phyloP scores from a whole-genome alignment of 2,113 vertebrate species.

The Progne subis region DNA sequence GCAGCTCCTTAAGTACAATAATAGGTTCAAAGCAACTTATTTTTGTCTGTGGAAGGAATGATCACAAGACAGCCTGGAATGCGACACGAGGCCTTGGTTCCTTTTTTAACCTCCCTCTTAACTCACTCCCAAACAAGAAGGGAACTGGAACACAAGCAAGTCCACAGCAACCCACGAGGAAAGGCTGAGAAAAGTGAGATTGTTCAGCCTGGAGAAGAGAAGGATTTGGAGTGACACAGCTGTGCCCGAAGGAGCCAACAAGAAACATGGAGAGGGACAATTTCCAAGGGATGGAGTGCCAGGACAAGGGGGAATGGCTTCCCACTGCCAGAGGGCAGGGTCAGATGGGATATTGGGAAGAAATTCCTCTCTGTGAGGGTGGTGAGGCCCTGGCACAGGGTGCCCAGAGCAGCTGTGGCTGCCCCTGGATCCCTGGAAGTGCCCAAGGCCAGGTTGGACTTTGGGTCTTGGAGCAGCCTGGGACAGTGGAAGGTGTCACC shows the following conservation, averaged over 20 bases:
- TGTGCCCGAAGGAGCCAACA: background rate
- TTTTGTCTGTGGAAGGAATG: conserved; percentile 48
- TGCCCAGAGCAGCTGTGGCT: background rate
- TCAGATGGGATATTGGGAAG: background rate
- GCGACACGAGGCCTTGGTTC: conserved; percentile 5
- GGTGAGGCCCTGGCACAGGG: background rate
- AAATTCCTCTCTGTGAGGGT: accelerated
- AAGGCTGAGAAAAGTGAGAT: background rate
- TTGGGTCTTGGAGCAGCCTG: accelerated
- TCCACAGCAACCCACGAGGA: background rate
- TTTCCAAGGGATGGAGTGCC: background rate
- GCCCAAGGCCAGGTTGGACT: accelerated
- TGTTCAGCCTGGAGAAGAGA: background rate
- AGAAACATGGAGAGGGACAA: background rate
- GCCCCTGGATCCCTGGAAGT: background rate
- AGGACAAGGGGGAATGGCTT: background rate
- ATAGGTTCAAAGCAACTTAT: conserved; percentile 55
- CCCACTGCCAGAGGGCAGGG: background rate
- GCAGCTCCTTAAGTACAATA: background rate
- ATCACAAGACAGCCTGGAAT: conserved; percentile 54
- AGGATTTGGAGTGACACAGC: background rate
- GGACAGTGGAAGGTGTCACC: background rate
- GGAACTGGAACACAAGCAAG: background rate
- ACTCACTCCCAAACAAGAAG: conserved; percentile 23
- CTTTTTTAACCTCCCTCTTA: conserved; percentile 45